A percentile compares a stretch with the other conserved stretches of the same genome.
These are phyloP conservation scores for Digitonthophagus gazella DNA, from an alignment of 2,888 invertebrate genomes.

Conservation along the genomic window DNA sequence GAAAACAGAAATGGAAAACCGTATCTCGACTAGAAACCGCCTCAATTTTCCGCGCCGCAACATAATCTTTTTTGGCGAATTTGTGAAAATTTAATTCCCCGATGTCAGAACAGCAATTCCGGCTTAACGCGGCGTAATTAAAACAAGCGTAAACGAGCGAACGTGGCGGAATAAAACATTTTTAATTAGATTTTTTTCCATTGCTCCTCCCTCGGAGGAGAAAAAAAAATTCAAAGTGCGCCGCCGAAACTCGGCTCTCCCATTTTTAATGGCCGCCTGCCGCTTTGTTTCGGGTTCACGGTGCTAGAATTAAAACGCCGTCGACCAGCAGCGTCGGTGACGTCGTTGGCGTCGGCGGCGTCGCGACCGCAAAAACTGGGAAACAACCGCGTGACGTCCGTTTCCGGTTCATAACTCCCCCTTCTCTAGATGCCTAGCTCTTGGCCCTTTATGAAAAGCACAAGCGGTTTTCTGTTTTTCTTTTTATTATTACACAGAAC, in stretches of 20 bases:
- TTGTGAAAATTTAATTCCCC: neutral
- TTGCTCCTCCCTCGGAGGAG: neutral
- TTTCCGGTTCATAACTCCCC: neutral
- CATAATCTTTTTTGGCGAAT: neutral
- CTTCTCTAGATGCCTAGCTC: neutral
- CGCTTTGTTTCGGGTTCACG: neutral
- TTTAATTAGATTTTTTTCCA: neutral
- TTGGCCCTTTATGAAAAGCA: neutral
- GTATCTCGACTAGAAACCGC: neutral
- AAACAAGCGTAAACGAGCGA: neutral
- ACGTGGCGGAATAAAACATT: neutral
- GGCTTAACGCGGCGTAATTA: neutral
- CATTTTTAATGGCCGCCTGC: neutral
- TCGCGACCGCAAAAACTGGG: constrained; percentile 23
- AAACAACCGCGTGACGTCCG: constrained; percentile 3
- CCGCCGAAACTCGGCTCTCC: neutral
- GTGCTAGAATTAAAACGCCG: neutral
- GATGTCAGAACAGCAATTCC: neutral
- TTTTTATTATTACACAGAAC: too few species aligned
- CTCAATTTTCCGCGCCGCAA: neutral
- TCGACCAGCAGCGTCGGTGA: neutral
- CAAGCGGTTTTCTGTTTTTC: too few species aligned
- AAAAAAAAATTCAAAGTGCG: neutral
- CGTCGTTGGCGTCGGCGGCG: neutral
- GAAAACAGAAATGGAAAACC: neutral